phyloP scores from a whole-genome alignment of 2,113 vertebrate species.

The Chlorocebus sabaeus region DNA sequence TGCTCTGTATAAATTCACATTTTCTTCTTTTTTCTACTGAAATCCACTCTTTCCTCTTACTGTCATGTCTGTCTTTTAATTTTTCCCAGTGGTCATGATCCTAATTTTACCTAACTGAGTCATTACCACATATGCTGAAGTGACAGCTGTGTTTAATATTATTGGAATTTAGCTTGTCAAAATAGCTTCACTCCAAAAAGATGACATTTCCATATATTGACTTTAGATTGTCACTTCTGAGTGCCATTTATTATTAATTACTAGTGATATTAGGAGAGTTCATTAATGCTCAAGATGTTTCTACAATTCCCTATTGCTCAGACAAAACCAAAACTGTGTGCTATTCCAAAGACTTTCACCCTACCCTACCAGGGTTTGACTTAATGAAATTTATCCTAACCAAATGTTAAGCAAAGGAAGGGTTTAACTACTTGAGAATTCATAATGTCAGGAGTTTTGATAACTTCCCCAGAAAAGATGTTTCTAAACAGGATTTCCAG shows the following conservation, averaged over 20 bases:
- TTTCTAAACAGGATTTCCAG: not conserved
- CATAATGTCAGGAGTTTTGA: not conserved
- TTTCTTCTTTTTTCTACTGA: not conserved
- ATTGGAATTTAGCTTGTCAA: slow-evolving; percentile 39
- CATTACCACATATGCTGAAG: not conserved
- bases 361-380: too few species aligned
- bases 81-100: not conserved
- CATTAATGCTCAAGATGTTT: not conserved
- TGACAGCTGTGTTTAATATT: slow-evolving; percentile 19
- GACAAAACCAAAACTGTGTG: not conserved
- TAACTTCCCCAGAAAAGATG: not conserved
- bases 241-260: slow-evolving; percentile 9
- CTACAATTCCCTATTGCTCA: not conserved
- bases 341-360: too few species aligned
- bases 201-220: slow-evolving; percentile 3
- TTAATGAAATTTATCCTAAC: not conserved
- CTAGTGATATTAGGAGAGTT: not conserved
- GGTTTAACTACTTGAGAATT: not conserved
- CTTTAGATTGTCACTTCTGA: not conserved
- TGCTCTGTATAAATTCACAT: not conserved
- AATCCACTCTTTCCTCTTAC: not conserved
- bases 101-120: not conserved
- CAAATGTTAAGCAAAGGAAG: not conserved
- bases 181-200: not conserved
- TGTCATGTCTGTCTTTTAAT: not conserved